Conservation (phyloP, 2,888 invertebrate genomes). For the Esperia sulphurella region DNA sequence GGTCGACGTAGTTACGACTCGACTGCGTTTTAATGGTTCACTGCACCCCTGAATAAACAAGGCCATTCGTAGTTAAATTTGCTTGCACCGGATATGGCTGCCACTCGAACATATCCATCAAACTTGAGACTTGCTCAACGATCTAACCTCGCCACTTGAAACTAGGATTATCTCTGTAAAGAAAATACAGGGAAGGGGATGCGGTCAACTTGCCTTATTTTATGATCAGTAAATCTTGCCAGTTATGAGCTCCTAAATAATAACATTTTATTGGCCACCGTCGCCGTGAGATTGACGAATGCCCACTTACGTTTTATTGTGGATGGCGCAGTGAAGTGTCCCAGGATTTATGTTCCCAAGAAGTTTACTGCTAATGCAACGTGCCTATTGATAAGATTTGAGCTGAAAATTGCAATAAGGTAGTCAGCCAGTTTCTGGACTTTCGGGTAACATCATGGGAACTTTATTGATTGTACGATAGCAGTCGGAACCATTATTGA, state of each 20-base stretch:
- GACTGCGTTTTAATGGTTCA: constrained; percentile 71
- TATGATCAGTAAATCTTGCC: constrained; percentile 68
- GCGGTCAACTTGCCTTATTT: constrained; percentile 56
- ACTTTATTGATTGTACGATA: no score
- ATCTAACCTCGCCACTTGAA: constrained; percentile 40
- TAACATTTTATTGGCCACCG: constrained; percentile 68
- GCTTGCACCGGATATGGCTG: constrained; percentile 74
- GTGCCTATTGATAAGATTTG: constrained; percentile 22
- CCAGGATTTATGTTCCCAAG: constrained; percentile 56
- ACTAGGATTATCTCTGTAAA: constrained; percentile 39
- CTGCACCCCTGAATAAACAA: constrained; percentile 77
- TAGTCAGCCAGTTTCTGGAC: neutral
- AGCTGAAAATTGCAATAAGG: neutral
- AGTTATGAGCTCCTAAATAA: constrained; percentile 75
- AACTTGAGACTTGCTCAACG: constrained; percentile 47
- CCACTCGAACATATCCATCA: constrained; percentile 71
- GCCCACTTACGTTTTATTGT: constrained; percentile 59
- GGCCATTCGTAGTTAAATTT: constrained; percentile 72
- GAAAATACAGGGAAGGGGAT: constrained; percentile 38
- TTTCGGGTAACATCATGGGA: neutral
- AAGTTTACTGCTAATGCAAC: constrained; percentile 66
- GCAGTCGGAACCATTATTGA: no score
- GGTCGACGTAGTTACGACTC: constrained; percentile 65
- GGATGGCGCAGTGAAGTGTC: constrained; percentile 49
- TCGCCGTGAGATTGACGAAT: constrained; percentile 62